Base-by-base conservation (phyloP, 2,113 vertebrate species). In the Butastur rufipennis region DNA sequence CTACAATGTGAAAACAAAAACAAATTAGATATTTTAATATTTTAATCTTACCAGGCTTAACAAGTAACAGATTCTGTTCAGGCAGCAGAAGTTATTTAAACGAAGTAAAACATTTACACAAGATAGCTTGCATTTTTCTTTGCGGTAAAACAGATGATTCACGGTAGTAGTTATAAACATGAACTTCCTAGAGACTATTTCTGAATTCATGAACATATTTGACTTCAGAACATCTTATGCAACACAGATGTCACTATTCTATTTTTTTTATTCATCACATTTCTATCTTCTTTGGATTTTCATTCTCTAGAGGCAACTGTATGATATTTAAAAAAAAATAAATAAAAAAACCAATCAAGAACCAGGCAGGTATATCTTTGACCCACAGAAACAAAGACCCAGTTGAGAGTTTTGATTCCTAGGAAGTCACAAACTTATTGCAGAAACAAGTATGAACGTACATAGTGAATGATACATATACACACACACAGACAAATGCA, bases 1-100 rank as follows among this genome's bases (percentile, higher is more conserved):
- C 99, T 99, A 89, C 10, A 95, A 91, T 3, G 32, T 3, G 71
- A 92, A 95, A 65, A 14, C 16, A 77, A 38, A 31, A 62, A 8
- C 25, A 67, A 65, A 81, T 80, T 26, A 90, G 48, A 67, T 70
- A 73, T 34, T 71, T 79, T 27, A 56, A 11, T 45, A 68, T 75
- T 34, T 48, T 75, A 40, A 71, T 70, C 26, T 83, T 67, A 50
- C 4, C 50, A 93, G 16, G 25, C n/a, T 82, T 80, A 78, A 47
- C 9, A 90, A 86, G 10, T 63, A 91, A 70, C 23, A 95, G 47
- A 70, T 79, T 85, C 38, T 94, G 67, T 67, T 93, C 18, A 86
- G 71, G 36, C 23, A 86, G 40, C 66, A 87, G 52, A 92, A 94
- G 52, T 40, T 27, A 90, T 34, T 83, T 34, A 73, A 79, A 65